A percentile compares a stretch with the other conserved stretches of the same genome.
Conservation (phyloP, 2,797 vertebrate genomes). For the Sciurus carolinensis region DNA sequence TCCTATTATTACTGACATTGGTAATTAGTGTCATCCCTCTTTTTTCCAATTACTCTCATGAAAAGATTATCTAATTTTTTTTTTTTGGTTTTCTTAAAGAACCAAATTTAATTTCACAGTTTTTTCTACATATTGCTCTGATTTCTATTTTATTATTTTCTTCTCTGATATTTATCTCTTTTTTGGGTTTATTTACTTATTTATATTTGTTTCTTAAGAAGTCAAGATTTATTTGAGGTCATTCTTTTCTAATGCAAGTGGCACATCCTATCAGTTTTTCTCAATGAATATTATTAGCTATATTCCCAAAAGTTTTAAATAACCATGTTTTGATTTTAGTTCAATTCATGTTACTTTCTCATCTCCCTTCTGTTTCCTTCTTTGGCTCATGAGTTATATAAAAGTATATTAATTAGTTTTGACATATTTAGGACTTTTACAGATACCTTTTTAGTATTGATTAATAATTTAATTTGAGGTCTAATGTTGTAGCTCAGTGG, state of each 20-base stretch:
- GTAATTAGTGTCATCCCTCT: background rate
- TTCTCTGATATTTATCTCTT: background rate
- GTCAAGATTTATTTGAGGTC: background rate
- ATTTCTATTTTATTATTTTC: background rate
- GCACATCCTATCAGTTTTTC: background rate
- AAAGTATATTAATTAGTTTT: background rate
- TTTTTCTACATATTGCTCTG: background rate
- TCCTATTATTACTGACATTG: background rate
- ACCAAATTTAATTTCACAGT: background rate
- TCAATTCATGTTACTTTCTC: background rate
- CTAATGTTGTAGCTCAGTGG: too few species aligned
- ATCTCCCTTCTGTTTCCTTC: background rate
- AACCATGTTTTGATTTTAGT: background rate
- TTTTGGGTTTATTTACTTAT: background rate
- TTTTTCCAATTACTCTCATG: background rate
- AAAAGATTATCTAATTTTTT: background rate
- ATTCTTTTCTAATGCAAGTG: background rate
- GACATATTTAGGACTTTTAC: background rate
- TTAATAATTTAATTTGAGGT: background rate
- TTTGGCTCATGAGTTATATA: background rate
- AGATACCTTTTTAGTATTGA: background rate
- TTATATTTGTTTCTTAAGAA: background rate
- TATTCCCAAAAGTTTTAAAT: background rate
- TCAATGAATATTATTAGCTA: background rate
- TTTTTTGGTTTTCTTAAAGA: background rate